Evolutionary conservation across 2,113 vertebrate genomes (phyloP).

Genomic region (Chaetura pelagica): DNA sequence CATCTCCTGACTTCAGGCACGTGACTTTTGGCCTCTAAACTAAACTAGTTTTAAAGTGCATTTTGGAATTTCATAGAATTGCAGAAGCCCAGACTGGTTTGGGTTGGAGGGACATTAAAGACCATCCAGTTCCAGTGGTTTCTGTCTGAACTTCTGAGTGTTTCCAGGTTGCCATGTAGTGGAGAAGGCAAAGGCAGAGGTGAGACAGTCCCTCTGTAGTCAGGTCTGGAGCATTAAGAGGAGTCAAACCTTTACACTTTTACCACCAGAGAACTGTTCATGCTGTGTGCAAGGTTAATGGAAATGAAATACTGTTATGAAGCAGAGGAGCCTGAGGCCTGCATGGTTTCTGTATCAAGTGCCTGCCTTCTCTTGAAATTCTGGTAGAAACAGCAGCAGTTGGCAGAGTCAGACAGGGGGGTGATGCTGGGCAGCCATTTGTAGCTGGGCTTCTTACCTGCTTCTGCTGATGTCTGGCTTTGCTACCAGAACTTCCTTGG

Average conservation of each 20-base stretch:
- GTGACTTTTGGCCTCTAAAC: not conserved
- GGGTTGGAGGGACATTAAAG: too few relatives aligned
- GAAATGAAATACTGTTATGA: not conserved
- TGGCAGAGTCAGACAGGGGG: not conserved
- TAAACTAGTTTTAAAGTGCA: not conserved
- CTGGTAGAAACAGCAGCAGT: not conserved
- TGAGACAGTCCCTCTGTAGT: not conserved
- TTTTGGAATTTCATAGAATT: not conserved
- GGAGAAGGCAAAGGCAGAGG: not conserved
- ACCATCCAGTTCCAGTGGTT: too few relatives aligned
- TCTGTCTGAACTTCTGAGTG: not conserved
- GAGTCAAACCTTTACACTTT: not conserved
- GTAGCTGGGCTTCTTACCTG: not conserved
- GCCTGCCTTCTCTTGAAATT: not conserved
- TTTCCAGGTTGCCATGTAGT: not conserved
- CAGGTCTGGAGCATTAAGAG: not conserved
- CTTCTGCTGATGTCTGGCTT: accelerated
- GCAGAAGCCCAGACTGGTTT: too few relatives aligned
- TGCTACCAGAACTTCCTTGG: accelerated
- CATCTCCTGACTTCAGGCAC: accelerated
- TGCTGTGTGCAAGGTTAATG: not conserved
- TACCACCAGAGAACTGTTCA: accelerated
- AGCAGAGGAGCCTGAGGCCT: accelerated
- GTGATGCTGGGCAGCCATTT: not conserved
- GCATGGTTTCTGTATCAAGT: not conserved